Evolutionary conservation across 2,113 vertebrate genomes (phyloP).

Genomic region (Nyctereutes procyonoides): DNA sequence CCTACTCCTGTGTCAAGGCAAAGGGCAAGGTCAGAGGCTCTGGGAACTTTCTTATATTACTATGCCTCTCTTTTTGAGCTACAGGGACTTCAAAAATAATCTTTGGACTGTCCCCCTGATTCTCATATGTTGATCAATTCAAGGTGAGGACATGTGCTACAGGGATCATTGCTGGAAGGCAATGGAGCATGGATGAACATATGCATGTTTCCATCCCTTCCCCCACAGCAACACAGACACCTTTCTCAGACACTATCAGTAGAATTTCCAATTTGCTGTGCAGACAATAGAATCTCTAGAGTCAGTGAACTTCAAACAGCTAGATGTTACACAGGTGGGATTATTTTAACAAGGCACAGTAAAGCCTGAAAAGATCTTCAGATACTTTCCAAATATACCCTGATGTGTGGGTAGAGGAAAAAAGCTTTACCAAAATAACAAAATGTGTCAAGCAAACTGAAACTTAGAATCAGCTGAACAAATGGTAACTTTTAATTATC

Average conservation of each 20-base stretch:
- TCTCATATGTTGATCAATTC: neutral
- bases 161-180: rapidly evolving
- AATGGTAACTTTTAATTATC: neutral
- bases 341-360: neutral
- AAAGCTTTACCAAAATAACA: neutral
- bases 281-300: neutral
- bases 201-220: rapidly evolving
- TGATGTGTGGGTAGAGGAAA: neutral
- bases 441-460: neutral
- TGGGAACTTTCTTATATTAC: neutral
- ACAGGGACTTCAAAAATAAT: neutral
- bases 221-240: neutral
- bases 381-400: neutral
- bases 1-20: neutral
- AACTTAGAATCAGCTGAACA: neutral
- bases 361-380: neutral
- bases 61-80: neutral
- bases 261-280: neutral
- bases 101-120: neutral
- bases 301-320: neutral
- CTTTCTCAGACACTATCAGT: rapidly evolving
- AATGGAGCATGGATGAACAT: rapidly evolving
- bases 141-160: neutral
- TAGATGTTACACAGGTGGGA: neutral
- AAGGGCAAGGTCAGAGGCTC: neutral